Evolutionary conservation across 2,888 invertebrate genomes (phyloP).

Genomic region (Yponomeuta sedellus): DNA sequence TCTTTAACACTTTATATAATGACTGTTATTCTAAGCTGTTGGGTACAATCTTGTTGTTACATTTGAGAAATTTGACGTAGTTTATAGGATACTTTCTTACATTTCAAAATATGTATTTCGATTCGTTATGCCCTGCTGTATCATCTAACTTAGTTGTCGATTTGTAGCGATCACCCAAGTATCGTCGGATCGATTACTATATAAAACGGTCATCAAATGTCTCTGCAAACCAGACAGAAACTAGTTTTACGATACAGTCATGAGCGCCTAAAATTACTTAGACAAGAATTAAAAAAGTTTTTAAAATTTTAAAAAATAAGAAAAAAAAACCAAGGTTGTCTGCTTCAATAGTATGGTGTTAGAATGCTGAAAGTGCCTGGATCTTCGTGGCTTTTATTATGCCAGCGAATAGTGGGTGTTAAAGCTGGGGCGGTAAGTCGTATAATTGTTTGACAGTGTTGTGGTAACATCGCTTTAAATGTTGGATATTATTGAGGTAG

Average conservation of each 20-base stretch:
- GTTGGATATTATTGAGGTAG: not conserved
- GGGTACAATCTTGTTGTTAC: constrained; percentile 53
- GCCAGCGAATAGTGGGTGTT: not conserved
- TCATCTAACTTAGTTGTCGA: constrained; percentile 1
- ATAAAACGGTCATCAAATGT: too few relatives aligned
- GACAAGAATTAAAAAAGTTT: too few relatives aligned
- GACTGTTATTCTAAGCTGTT: constrained; percentile 58
- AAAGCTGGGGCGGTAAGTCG: not conserved
- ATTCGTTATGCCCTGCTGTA: not conserved
- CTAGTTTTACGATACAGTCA: too few relatives aligned
- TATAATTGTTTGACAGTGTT: not conserved
- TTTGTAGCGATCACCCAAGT: too few relatives aligned
- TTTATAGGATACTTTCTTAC: constrained; percentile 20
- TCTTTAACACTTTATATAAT: not conserved
- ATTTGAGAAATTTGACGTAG: constrained; percentile 31
- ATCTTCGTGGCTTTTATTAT: not conserved
- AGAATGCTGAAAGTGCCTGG: not conserved
- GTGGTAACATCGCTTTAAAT: not conserved
- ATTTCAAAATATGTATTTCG: constrained; percentile 18
- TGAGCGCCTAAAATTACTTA: too few relatives aligned
- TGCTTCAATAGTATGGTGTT: constrained; percentile 13
- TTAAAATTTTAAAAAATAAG: too few relatives aligned
- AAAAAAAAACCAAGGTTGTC: constrained; percentile 11
- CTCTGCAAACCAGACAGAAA: too few relatives aligned
- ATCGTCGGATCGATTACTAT: too few relatives aligned